These are phyloP conservation scores for Philopotamus ludificatus DNA, from an alignment of 1,140 invertebrate genomes.

Conservation along the genomic window DNA sequence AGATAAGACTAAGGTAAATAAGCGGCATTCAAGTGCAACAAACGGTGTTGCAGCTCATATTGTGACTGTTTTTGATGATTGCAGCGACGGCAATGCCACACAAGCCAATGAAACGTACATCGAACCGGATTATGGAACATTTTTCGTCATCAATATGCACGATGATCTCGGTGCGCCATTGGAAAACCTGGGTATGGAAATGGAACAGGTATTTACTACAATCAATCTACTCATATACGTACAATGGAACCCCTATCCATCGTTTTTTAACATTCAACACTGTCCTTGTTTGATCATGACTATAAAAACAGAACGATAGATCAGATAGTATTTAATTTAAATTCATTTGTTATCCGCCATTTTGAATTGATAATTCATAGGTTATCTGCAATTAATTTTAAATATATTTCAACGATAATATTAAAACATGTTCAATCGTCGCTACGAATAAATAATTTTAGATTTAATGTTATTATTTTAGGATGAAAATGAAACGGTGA, in stretches of 20 bases:
- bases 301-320: too few species aligned
- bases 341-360: too few species aligned
- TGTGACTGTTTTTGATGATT: constrained; percentile 1
- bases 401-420: not conserved
- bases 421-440: not conserved
- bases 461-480: constrained; percentile 39
- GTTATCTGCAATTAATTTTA: too few species aligned
- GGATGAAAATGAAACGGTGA: constrained; percentile 65
- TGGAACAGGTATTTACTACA: constrained; percentile 56
- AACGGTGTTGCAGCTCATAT: not conserved
- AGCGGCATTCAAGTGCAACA: not conserved
- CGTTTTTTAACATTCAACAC: too few species aligned
- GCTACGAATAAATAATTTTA: too few species aligned
- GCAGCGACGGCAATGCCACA: constrained; percentile 20
- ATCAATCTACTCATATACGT: constrained; percentile 1
- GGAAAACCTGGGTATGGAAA: constrained; percentile 69
- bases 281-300: too few species aligned
- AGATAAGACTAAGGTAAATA: not conserved
- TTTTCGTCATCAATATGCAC: constrained; percentile 67
- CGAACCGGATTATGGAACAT: constrained; percentile 57
- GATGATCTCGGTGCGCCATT: constrained; percentile 67
- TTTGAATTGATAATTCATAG: too few species aligned
- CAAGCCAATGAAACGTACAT: constrained; percentile 41
- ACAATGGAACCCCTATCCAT: too few species aligned
- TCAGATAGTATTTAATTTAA: too few species aligned